Conservation (phyloP, 1,140 invertebrate genomes). For the Lucilia cuprina region DNA sequence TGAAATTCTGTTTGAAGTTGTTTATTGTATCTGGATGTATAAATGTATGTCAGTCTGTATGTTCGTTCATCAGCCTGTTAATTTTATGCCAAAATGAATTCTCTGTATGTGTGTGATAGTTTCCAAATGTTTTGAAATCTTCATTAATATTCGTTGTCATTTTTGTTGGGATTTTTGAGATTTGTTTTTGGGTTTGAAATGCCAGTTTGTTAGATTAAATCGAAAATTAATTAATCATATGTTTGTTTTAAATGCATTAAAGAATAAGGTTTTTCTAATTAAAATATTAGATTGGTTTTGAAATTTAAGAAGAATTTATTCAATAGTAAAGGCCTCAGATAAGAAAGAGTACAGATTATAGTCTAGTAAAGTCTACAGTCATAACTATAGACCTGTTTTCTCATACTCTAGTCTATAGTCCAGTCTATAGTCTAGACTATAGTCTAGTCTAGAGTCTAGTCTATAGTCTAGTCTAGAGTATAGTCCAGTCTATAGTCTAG, state of each 20-base stretch:
- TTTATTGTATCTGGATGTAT: background rate
- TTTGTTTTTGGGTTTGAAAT: background rate
- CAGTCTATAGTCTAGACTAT: too few relatives aligned
- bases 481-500: too few relatives aligned
- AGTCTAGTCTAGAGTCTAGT: too few relatives aligned
- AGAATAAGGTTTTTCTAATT: background rate
- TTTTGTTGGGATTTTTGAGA: background rate
- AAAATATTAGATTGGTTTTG: too few relatives aligned
- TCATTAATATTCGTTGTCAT: constrained; percentile 21
- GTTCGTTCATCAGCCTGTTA: background rate
- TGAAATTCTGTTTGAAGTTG: background rate
- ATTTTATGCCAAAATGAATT: background rate
- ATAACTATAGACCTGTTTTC: too few relatives aligned
- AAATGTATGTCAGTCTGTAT: too few relatives aligned
- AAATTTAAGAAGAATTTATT: too few relatives aligned
- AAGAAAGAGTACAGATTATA: too few relatives aligned
- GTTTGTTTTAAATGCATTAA: background rate
- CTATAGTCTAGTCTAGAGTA: too few relatives aligned
- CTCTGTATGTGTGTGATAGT: background rate
- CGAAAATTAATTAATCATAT: constrained; percentile 24
- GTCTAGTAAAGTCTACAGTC: too few relatives aligned
- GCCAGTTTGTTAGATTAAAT: constrained; percentile 8
- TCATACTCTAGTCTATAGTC: too few relatives aligned
- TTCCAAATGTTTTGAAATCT: constrained; percentile 4
- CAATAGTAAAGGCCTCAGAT: too few relatives aligned